Evolutionary conservation across 2,888 invertebrate genomes (phyloP), one percentile per base, ranked within the genome.

Genomic region (Parnassius smintheus): DNA sequence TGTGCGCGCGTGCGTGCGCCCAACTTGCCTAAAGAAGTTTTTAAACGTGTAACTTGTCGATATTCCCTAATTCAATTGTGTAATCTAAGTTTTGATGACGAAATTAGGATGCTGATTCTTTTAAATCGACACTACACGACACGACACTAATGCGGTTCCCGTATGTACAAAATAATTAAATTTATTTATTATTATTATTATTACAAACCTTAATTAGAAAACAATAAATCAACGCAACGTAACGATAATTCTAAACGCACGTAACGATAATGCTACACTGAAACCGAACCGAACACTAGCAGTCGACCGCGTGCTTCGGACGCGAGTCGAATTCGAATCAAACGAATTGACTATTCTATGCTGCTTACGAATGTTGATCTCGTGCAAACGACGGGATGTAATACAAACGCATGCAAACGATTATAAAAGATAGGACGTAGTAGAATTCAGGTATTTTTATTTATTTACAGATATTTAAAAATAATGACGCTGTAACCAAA

Each of bases 351-450:
- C 50, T 51, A 61, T 56, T 56, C 56, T 25, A 56, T 56, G 56
- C 50, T 50, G 45, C 50, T 55, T 44, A 50, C 60, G 50, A 46
- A 18, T 45, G 61, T n/a, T 56, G 51, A 61, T 56, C 51, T 51
- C 22, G 51, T 35, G 25, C 45, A 56, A 61, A 51, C 56, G 25
- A 56, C 56, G 56, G 61, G 56, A 61, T 56, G 60, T 61, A 55
- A 61, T 55, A 49, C 55, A 51, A 13, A 56, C 41, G 22, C 49
- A 25, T 10, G 12, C 22, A 41, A 41, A 44, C 35, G 48, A 9
- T 56, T 49, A 49, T 41, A 41, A 35, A 35, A 35, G 18, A 18
- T 18, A 52, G 0, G 0, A 10, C 9, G 22, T 55, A 44, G 46
- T 45, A 49, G 49, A 49, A 49, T 49, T 49, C 13, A 49, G 49